Conservation (phyloP, 2,888 invertebrate species). For the Agrenia bidenticulata region DNA sequence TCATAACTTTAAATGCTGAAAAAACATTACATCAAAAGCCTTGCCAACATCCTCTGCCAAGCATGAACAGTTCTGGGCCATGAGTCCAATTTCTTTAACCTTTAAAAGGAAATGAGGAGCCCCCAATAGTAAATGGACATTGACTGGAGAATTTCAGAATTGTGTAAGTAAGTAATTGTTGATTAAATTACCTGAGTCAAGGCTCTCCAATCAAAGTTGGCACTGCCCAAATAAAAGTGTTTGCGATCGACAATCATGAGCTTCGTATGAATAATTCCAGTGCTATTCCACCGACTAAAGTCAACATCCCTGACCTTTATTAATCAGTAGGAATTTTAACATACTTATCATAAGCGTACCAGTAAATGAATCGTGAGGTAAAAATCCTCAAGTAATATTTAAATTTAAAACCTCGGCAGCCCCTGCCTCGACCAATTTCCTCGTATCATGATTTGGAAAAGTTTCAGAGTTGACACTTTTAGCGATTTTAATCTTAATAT, state of each 20-base stretch:
- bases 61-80: slow-evolving; percentile 59
- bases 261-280: slow-evolving; percentile 91
- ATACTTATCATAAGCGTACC: too few relatives aligned
- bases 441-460: slow-evolving; percentile 76
- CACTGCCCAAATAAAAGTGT: slow-evolving; percentile 92
- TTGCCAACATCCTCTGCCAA: slow-evolving; percentile 60
- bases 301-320: slow-evolving; percentile 55
- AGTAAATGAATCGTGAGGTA: not conserved
- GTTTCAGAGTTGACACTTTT: slow-evolving; percentile 74
- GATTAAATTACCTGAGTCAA: slow-evolving; percentile 81
- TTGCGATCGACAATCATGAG: slow-evolving; percentile 86
- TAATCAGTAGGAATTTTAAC: too few relatives aligned
- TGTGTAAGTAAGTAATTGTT: too few relatives aligned
- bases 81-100: slow-evolving; percentile 63
- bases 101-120: too few relatives aligned
- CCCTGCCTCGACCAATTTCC: slow-evolving; percentile 72
- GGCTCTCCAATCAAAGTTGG: slow-evolving; percentile 97
- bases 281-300: slow-evolving; percentile 75
- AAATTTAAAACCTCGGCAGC: slow-evolving; percentile 66
- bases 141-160: too few relatives aligned
- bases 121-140: too few relatives aligned
- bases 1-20: slow-evolving; percentile 1
- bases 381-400: too few relatives aligned
- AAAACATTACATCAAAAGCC: slow-evolving; percentile 57
- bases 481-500: slow-evolving; percentile 77